These are phyloP conservation scores for Micromesistius poutassou DNA, from an alignment of 2,797 vertebrate species.

Conservation along the genomic window DNA sequence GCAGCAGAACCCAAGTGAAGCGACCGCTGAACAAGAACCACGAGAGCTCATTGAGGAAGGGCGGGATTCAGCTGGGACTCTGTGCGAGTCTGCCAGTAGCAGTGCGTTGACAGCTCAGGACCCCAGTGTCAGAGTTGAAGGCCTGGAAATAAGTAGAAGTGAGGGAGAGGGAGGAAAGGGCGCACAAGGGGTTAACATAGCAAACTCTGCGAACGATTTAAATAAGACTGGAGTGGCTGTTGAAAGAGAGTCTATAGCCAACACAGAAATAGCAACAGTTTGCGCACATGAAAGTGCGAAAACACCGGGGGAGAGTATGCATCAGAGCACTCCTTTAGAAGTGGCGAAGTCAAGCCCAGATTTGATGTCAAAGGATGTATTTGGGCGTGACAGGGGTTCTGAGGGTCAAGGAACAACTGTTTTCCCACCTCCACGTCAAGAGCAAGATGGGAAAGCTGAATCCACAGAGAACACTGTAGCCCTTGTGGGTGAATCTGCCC, in stretches of 20 bases:
- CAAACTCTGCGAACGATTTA: constrained; percentile 29
- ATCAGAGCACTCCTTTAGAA: constrained; percentile 26
- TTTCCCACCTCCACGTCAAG: constrained; percentile 44
- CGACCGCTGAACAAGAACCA: constrained; percentile 43
- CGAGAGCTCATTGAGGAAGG: constrained; percentile 27
- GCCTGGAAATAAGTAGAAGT: not conserved
- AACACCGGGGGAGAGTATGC: constrained; percentile 19
- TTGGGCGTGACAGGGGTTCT: constrained; percentile 17
- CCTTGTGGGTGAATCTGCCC: constrained; percentile 43
- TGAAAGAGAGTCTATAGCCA: constrained; percentile 22
- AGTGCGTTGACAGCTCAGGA: constrained; percentile 32
- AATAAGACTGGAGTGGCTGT: constrained; percentile 19
- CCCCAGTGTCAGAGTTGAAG: constrained; percentile 18
- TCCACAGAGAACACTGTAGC: constrained; percentile 29
- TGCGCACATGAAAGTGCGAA: constrained; percentile 25
- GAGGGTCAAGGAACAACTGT: constrained; percentile 42
- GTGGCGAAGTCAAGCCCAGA: constrained; percentile 15
- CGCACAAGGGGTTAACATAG: constrained; percentile 25
- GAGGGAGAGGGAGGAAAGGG: constrained; percentile 19
- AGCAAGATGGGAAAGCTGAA: constrained; percentile 33
- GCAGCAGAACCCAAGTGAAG: constrained; percentile 36
- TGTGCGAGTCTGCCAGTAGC: constrained; percentile 33
- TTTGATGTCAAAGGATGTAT: constrained; percentile 22
- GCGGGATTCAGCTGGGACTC: constrained; percentile 28
- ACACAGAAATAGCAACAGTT: constrained; percentile 18